Base-by-base conservation (phyloP, 2,888 invertebrate species). In the Ochlodes sylvanus region DNA sequence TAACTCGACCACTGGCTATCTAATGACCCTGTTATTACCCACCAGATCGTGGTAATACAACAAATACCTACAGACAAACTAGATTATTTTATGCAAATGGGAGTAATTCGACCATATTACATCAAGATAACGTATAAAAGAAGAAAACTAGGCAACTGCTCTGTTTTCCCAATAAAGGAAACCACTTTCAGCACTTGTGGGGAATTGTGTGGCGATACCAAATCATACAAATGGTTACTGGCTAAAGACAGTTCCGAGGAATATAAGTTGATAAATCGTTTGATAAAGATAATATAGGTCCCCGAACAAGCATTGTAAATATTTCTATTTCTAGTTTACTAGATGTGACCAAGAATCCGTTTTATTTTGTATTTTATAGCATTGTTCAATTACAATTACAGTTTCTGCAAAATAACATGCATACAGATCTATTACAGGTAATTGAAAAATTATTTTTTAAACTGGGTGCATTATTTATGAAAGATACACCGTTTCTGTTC, bases 201-300 rank as follows among this genome's bases (percentile, higher is more conserved):
- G 66, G 14, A 60, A 60, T 66, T 66, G 66, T 61, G 47, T 62
- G 67, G 47, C 55, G 50, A 68, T 57, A 56, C 55, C 71, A 68
- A 68, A 68, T 68, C 68, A 63, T 69, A 69, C 56, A 78, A 82
- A 83, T 82, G 80, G 79, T 80, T 78, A 56, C 56, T 68, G 62
- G 27, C 67, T 68, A 56, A 77, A 71, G 71, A 69, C 70, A 71
- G 69, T 67, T 63, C 69, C 56, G 7, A 60, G 71, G 68, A 70
- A 88, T 87, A 85, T 85, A 83, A 83, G 74, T 81, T 84, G 87
- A 89, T 90, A 87, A 86, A 88, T 84, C 79, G 78, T 76, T 75
- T 80, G 89, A 89, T 89, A 88, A 86, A 84, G 81, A 85, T 87
- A 82, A 87, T 82, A 83, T 81, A 81, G 79, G 73, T 75, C 72